A percentile compares a stretch with the other conserved stretches of the same genome.
These are phyloP conservation scores for Drosophila subquinaria DNA, from an alignment of 2,888 invertebrate species.

Conservation along the genomic window DNA sequence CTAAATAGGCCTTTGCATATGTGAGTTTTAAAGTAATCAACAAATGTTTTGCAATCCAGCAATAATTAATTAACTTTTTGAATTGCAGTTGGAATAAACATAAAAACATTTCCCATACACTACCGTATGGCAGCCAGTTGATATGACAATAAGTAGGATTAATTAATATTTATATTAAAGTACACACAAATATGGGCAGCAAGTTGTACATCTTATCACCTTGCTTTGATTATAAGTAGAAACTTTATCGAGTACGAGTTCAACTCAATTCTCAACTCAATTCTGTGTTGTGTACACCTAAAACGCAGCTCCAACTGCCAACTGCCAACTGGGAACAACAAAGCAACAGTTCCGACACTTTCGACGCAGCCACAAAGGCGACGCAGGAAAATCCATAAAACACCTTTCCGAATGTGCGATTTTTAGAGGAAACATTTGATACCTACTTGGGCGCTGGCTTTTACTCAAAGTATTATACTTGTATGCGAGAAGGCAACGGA, in stretches of 20 bases:
- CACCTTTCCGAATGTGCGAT: slow-evolving; percentile 44
- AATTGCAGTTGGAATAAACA: slow-evolving; percentile 31
- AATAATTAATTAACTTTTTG: slow-evolving; percentile 47
- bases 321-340: slow-evolving; percentile 40
- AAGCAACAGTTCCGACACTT: slow-evolving; percentile 69
- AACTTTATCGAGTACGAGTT: slow-evolving; percentile 1
- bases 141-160: background rate
- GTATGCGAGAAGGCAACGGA: background rate
- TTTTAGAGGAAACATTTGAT: slow-evolving; percentile 45
- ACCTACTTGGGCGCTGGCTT: slow-evolving; percentile 60
- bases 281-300: slow-evolving; percentile 55
- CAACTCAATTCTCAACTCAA: slow-evolving; percentile 17
- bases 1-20: background rate
- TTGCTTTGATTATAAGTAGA: slow-evolving; percentile 20
- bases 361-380: slow-evolving; percentile 48
- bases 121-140: slow-evolving; percentile 1
- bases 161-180: background rate
- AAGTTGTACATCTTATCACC: slow-evolving; percentile 9
- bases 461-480: slow-evolving; percentile 35
- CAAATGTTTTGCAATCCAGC: slow-evolving; percentile 14
- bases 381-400: slow-evolving; percentile 63
- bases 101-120: background rate
- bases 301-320: slow-evolving; percentile 39
- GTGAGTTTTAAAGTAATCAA: slow-evolving; percentile 1
- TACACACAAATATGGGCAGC: background rate